Base-by-base conservation (phyloP, 2,888 invertebrate genomes). In the Empis livida region DNA sequence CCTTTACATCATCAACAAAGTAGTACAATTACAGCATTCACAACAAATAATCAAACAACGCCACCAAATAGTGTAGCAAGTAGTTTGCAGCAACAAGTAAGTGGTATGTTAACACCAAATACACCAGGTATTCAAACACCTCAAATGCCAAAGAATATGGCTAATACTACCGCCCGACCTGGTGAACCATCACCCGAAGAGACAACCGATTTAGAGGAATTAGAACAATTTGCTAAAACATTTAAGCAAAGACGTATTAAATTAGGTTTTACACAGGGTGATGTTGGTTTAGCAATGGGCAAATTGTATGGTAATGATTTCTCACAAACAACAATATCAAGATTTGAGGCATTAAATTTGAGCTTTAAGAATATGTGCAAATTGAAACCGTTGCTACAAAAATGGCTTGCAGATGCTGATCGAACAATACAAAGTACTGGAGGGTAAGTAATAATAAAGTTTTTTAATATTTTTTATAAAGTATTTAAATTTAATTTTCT, bases 301-400 rank as follows among this genome's bases (percentile, higher is more conserved):
- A 96, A 95, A 68, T 76, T 97, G 43, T 96, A 96, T 68, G 95
- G 95, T 53, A 96, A 95, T 71, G 97, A 97, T 71, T 99, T 99
- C 73, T 96, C 95, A 47, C 97, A 99, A 73, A 99, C 97, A 50
- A 99, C 97, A 54, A 97, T 97, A 65, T 94, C 91, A 51, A 82
- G 96, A 67, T 99, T 99, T 71, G 97, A 99, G 71, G 97, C 97
- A 17, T 76, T 97, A 54, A 97, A 99, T 71, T 77, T 99, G 55
- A 95, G 95, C 66, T 97, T 97, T 75, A 99, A 99, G 73, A 99
- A 99, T 71, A 99, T 99, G 97, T 97, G 97, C 78, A 99, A 99
- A 70, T 75, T 99, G 66, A 96, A 97, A 72, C 97, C 97, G 23
- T 74, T 99, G 54, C 78, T 97, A 48, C 94, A 95, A 68, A 94